phyloP scores from a whole-genome alignment of 2,888 invertebrate genomes.

The Brenthis hecate region DNA sequence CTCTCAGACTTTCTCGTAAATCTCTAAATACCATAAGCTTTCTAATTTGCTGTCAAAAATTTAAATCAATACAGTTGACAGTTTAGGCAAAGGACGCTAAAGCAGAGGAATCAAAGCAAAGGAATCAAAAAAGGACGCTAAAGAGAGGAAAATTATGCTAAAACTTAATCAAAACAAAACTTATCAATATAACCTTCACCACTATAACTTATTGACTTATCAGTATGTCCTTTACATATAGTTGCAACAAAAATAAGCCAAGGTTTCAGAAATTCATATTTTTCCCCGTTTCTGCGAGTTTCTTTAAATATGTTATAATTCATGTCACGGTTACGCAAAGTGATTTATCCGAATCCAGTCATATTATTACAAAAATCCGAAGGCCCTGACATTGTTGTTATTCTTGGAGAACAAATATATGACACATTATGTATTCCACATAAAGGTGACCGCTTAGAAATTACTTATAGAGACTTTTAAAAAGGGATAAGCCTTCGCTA shows the following conservation, averaged over 20 bases:
- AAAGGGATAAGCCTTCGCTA: conserved; percentile 10
- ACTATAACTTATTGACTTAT: conserved; percentile 1
- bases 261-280: conserved; percentile 24
- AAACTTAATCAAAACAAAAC: neutral
- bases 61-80: too few species aligned
- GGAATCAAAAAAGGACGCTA: too few species aligned
- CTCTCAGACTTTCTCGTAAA: conserved; percentile 26
- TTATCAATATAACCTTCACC: conserved; percentile 12
- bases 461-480: conserved; percentile 43
- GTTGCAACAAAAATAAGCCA: conserved; percentile 4
- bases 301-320: conserved; percentile 20
- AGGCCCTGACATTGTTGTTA: conserved; percentile 45
- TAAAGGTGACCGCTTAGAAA: conserved; percentile 26
- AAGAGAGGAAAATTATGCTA: neutral
- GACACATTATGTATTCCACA: conserved; percentile 50
- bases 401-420: conserved; percentile 35
- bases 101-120: neutral
- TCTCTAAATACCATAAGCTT: neutral
- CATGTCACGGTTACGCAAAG: conserved; percentile 26
- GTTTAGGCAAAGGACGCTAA: neutral
- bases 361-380: conserved; percentile 27
- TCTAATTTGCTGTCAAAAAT: too few species aligned
- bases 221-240: neutral
- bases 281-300: conserved; percentile 22
- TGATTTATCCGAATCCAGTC: conserved; percentile 33